Evolutionary conservation across 2,797 vertebrate genomes (phyloP).

Genomic region (Sebastes minor): DNA sequence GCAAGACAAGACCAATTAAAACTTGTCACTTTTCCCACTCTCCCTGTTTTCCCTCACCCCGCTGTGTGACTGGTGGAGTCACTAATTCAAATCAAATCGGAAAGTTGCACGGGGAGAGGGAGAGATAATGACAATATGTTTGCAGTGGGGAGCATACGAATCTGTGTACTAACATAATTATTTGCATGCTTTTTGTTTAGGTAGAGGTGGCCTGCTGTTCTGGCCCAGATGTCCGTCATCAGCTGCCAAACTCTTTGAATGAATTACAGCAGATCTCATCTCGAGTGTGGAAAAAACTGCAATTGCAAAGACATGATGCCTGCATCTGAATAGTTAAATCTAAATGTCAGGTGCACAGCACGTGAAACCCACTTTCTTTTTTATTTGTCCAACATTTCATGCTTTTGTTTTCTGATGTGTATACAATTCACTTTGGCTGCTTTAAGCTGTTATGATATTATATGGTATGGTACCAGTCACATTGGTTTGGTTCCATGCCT

Average conservation of each 20-base stretch:
- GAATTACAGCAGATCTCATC: conserved; percentile 3
- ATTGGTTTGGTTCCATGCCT: background rate
- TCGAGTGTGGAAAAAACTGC: conserved; percentile 17
- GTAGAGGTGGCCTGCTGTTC: conserved; percentile 67
- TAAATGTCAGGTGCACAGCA: background rate
- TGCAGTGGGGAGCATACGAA: conserved; percentile 61
- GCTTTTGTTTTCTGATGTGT: background rate
- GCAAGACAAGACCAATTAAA: conserved; percentile 67
- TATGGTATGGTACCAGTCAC: background rate
- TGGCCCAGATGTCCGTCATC: conserved; percentile 62
- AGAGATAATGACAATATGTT: conserved; percentile 72
- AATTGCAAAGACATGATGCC: conserved; percentile 6
- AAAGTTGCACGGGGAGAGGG: conserved; percentile 49
- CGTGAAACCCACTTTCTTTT: background rate
- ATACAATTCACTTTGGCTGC: background rate
- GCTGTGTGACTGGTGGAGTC: conserved; percentile 59
- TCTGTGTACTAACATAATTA: conserved; percentile 62
- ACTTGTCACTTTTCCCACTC: conserved; percentile 38
- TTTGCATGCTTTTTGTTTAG: conserved; percentile 66
- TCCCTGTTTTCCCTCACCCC: conserved; percentile 10
- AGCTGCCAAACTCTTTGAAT: conserved; percentile 54
- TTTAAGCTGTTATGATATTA: background rate
- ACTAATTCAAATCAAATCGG: conserved; percentile 68
- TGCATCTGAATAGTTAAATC: background rate
- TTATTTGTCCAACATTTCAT: conserved; percentile 5